A percentile compares a stretch with the other conserved stretches of the same genome.
Conservation (phyloP, 2,113 vertebrate species). For the Saccopteryx bilineata region DNA sequence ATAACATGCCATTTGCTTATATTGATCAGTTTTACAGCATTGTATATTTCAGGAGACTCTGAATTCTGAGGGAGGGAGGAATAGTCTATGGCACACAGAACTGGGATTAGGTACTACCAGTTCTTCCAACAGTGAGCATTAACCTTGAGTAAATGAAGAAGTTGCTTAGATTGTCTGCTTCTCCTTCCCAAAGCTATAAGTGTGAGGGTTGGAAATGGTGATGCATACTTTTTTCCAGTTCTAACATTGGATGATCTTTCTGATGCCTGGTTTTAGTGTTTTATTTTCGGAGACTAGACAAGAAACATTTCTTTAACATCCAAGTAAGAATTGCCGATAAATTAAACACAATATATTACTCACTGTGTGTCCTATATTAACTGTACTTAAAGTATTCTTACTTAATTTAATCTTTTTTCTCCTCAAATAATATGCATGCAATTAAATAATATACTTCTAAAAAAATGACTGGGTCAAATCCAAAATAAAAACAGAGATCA, state of each 20-base stretch:
- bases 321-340: slow-evolving; percentile 24
- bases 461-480: too few species aligned
- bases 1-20: background rate
- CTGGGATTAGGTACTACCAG: background rate
- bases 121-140: background rate
- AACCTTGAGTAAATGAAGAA: background rate
- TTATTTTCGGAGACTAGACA: slow-evolving; percentile 15
- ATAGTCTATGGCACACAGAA: background rate
- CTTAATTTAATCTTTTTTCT: slow-evolving; percentile 53
- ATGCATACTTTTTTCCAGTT: background rate
- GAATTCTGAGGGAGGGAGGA: background rate
- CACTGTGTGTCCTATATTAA: slow-evolving; percentile 13
- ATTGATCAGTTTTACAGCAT: background rate
- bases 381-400: slow-evolving; percentile 56
- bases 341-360: slow-evolving; percentile 1
- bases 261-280: slow-evolving; percentile 38
- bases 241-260: background rate
- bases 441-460: background rate
- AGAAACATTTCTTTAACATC: slow-evolving; percentile 32
- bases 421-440: background rate
- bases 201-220: background rate
- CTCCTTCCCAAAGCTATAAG: background rate
- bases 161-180: background rate
- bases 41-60: background rate
- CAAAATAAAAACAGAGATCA: too few species aligned